phyloP scores from a whole-genome alignment of 2,888 invertebrate species.

The Drosophila bunnanda region DNA sequence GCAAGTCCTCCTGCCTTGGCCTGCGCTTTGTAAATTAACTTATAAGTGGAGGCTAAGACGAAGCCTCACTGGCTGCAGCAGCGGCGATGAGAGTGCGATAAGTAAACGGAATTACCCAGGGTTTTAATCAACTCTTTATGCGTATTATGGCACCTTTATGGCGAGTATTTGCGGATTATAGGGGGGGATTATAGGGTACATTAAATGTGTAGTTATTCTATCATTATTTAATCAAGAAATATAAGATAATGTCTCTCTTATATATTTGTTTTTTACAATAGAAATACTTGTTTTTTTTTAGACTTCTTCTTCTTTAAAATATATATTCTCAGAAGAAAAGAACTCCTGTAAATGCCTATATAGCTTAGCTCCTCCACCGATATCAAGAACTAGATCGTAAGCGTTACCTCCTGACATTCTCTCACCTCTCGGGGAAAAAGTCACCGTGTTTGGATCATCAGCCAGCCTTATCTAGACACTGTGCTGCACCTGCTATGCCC shows the following conservation, averaged over 20 bases:
- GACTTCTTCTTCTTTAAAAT: too few relatives aligned
- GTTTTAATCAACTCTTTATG: constrained; percentile 21
- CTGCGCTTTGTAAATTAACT: constrained; percentile 66
- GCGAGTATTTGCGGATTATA: not conserved
- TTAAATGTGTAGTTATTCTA: not conserved
- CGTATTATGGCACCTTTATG: constrained; percentile 3
- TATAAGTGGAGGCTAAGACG: constrained; percentile 55
- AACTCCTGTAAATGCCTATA: too few relatives aligned
- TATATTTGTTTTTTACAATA: not conserved
- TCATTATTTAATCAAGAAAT: not conserved
- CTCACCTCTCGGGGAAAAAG: constrained; percentile 19
- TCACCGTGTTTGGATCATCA: constrained; percentile 16
- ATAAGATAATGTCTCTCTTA: not conserved
- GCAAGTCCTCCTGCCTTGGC: constrained; percentile 23
- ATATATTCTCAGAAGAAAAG: not conserved
- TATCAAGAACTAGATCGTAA: constrained; percentile 3
- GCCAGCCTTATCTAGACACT: constrained; percentile 35
- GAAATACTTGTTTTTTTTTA: not conserved
- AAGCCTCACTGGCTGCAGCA: not conserved
- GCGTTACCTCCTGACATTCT: constrained; percentile 32
- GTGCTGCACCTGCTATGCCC: constrained; percentile 51
- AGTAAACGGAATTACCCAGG: constrained; percentile 26
- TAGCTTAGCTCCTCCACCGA: not conserved
- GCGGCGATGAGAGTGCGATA: constrained; percentile 37
- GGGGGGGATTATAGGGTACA: not conserved